phyloP scores from a whole-genome alignment of 2,797 vertebrate genomes.

The Basileuterus tristriatus region DNA sequence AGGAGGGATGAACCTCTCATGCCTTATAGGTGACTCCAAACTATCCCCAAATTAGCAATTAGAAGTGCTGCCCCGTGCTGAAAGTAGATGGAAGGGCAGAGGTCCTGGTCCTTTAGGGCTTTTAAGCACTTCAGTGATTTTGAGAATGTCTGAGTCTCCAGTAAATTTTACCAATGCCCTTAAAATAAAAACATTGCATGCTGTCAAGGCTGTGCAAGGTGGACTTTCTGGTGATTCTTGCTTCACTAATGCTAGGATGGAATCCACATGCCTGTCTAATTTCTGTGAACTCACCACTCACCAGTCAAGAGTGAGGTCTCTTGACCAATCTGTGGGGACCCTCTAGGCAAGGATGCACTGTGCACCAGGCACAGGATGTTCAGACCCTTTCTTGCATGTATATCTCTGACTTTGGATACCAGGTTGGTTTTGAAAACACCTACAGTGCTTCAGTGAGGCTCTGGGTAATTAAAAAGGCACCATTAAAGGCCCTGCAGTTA shows the following conservation, averaged over 20 bases:
- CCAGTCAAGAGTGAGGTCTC: background rate
- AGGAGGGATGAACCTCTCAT: background rate
- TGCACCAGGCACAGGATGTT: background rate
- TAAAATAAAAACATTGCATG: background rate
- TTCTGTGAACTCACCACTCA: background rate
- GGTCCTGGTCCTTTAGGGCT: background rate
- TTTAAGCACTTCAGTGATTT: background rate
- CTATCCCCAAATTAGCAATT: background rate
- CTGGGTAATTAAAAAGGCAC: background rate
- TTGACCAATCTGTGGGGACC: background rate
- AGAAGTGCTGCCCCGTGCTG: background rate
- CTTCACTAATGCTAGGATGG: background rate
- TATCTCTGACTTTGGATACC: background rate
- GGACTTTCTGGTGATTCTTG: background rate
- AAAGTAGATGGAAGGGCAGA: background rate
- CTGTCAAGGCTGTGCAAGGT: background rate
- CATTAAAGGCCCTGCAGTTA: background rate
- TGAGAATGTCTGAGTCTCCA: background rate
- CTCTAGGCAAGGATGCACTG: background rate
- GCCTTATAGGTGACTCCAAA: background rate
- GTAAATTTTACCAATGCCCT: background rate
- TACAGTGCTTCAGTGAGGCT: background rate
- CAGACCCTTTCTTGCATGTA: background rate
- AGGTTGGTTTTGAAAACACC: background rate
- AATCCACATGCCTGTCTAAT: fast-evolving